Base-by-base conservation (phyloP, 2,797 vertebrate genomes). In the Sebastes iracundus region DNA sequence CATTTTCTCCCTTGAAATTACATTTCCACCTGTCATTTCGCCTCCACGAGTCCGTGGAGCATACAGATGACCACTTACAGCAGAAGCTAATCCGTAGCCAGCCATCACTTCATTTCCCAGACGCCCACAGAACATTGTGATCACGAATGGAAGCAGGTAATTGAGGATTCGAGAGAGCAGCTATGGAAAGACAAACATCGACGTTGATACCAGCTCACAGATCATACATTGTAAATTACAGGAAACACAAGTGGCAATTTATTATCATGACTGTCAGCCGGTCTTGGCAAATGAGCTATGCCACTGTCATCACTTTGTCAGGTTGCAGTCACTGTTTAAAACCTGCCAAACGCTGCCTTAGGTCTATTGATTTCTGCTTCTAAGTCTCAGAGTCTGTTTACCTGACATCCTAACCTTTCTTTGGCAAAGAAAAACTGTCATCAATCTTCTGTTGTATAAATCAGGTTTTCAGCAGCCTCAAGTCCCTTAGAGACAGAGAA, bases 51-150 rank as follows among this genome's bases (percentile, higher is more conserved):
- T 53, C 33, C 10, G 23, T 16, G 14, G 10, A 53, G 22, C 30
- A 58, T 42, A 25, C 13, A 79, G 65, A 62, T 27, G 33, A 73
- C 18, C 67, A 84, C 95, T 95, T 90, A 96, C 95, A 76, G 92
- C 94, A 46, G 77, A 93, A 42, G 95, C 95, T 84, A 96, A 85
- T 79, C 93, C 95, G 35, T 94, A 96, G 28, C 95, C 95, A 2
- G 94, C 95, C 84, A 96, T 90, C 84, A 93, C 95, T 3, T 91
- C 53, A 70, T 96, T 96, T 75, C 95, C 95, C 88, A 95, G 89
- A 63, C 92, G 94, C 52, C 95, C 95, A 74, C 95, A 96, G 82
- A 96, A 96, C 92, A 96, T 92, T 2, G 95, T 95, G 22, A 95
- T 82, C 87, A 96, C 93, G 84, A 96, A 95, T 8, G 93, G 93